Base-by-base conservation (phyloP, 2,888 invertebrate genomes). In the Reticulitermes lucifugus region DNA sequence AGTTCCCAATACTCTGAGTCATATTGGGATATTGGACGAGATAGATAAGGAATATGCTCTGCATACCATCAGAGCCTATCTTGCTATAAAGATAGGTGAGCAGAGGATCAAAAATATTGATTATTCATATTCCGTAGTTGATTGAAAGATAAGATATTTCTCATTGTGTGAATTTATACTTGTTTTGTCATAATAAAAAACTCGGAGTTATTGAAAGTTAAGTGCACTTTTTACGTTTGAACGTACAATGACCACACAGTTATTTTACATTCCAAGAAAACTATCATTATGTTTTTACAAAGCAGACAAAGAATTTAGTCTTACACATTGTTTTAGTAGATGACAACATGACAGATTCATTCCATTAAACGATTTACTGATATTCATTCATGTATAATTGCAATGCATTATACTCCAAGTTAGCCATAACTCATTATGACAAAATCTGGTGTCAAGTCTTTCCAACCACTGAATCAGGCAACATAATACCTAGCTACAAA, bases 21-120 rank as follows among this genome's bases (percentile, higher is more conserved):
- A 55, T 86, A 86, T 86, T 84, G 86, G 86, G 85, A 79, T 86
- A 86, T 84, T 86, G 81, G 22, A 59, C 46, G 83, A 65, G 85
- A 9, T 70, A 35, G 14, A 22, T 59, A n/a, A 59, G 41, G n/a
- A 18, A 51, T 6, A 22, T 25, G 22, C 29, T 21, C 41, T 65
- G 43, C 21, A n/a, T 35, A n/a, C 18, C 18, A 71, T 7, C 1
- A 21, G 46, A 46, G 46, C 70, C 70, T 82, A 43, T 70, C 60
- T 81, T 65, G 12, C 7, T 25, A n/a, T n/a, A 25, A 25, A 79
- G 79, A 79, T n/a, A 43, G 55, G 65, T 59, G 25, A 41, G 41
- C 25, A 59, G 22, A 60, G n/a, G 22, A 65, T 81, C 22, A 70
- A 46, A 25, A 43, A 43, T 29, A 35, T 43, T 41, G 14, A 60